Evolutionary conservation across 2,113 vertebrate genomes (phyloP).

Genomic region (Xerus inauris): DNA sequence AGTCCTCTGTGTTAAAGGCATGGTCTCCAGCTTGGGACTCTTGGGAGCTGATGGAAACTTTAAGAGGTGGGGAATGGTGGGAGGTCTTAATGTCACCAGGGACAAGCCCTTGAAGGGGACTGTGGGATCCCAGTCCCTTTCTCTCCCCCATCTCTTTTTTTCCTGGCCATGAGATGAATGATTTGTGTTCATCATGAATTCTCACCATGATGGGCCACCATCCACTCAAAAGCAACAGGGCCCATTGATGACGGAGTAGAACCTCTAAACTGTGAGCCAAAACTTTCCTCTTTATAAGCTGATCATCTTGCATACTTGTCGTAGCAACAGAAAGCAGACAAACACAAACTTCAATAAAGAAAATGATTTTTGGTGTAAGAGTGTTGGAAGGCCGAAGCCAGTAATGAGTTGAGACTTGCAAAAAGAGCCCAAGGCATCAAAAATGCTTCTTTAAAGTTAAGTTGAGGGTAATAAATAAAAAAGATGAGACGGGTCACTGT

Average conservation of each 20-base stretch:
- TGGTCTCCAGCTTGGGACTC: neutral
- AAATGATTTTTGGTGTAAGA: constrained; percentile 9
- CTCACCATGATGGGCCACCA: neutral
- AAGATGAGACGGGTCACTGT: neutral
- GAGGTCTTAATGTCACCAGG: neutral
- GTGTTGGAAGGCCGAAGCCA: constrained; percentile 4
- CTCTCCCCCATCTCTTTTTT: neutral
- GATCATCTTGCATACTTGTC: neutral
- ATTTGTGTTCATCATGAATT: neutral
- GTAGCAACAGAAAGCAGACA: neutral
- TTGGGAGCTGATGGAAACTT: neutral
- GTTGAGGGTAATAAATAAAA: neutral
- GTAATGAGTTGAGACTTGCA: neutral
- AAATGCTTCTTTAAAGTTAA: constrained; percentile 29
- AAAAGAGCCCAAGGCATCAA: neutral
- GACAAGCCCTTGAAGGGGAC: neutral
- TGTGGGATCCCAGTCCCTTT: neutral
- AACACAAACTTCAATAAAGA: neutral
- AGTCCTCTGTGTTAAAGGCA: neutral
- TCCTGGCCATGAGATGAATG: neutral
- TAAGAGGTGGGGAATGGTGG: neutral
- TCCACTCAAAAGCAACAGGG: neutral
- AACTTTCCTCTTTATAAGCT: neutral
- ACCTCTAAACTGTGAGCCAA: neutral
- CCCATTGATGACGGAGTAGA: neutral